These are phyloP conservation scores for Epinotia brunnichana DNA, from an alignment of 2,888 invertebrate genomes.

Conservation along the genomic window DNA sequence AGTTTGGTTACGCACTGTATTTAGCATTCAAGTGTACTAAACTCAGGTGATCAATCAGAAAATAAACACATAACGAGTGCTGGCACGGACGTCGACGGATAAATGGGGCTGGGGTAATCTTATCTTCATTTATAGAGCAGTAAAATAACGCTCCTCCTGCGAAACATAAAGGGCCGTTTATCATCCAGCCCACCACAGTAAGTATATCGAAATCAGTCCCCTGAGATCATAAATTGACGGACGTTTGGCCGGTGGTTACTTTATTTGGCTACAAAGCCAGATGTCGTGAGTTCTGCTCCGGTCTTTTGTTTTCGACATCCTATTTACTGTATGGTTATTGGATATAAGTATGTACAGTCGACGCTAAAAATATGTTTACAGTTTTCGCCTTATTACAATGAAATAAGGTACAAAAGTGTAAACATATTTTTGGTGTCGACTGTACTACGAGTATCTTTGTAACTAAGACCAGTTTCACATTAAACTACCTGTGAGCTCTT, in stretches of 20 bases:
- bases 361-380: too few relatives aligned
- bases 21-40: constrained; percentile 42
- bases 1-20: constrained; percentile 39
- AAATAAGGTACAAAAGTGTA: too few relatives aligned
- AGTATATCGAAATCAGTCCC: constrained; percentile 26
- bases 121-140: constrained; percentile 79
- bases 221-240: constrained; percentile 20
- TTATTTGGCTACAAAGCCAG: constrained; percentile 17
- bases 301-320: not conserved
- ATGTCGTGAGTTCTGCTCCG: constrained; percentile 3
- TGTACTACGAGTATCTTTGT: too few relatives aligned
- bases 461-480: too few relatives aligned
- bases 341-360: too few relatives aligned
- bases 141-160: constrained; percentile 72
- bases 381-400: too few relatives aligned
- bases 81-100: constrained; percentile 62
- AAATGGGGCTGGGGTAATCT: constrained; percentile 71
- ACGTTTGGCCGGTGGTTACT: not conserved
- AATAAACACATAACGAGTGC: constrained; percentile 66
- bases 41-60: constrained; percentile 59
- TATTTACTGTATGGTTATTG: not conserved
- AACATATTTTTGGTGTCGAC: too few relatives aligned
- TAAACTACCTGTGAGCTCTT: too few relatives aligned
- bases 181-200: constrained; percentile 63
- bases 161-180: constrained; percentile 75